Conservation (phyloP, 1,140 invertebrate species). For the Pachypeltis micranthus region DNA sequence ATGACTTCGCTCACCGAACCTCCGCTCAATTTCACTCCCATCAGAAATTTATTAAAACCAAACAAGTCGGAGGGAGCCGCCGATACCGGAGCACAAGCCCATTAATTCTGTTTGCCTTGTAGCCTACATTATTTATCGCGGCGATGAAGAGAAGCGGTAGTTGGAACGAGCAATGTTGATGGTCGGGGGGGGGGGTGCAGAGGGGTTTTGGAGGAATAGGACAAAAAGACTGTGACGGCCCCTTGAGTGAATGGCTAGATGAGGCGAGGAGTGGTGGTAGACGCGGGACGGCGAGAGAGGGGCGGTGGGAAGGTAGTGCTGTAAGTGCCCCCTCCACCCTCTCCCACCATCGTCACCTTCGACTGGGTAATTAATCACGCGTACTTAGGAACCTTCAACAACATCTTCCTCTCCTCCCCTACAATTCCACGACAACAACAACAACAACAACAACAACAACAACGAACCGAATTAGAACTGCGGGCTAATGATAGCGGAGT, state of each 20-base stretch:
- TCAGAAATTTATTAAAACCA: conserved; percentile 10
- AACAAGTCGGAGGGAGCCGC: conserved; percentile 7
- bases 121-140: conserved; percentile 4
- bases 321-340: background rate
- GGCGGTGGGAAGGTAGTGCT: background rate
- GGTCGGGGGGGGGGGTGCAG: background rate
- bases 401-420: too few species aligned
- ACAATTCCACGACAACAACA: background rate
- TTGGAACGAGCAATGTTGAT: too few species aligned
- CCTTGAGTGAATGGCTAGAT: too few species aligned
- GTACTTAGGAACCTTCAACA: background rate
- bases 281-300: too few species aligned
- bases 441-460: background rate
- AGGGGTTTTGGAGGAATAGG: too few species aligned
- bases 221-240: too few species aligned
- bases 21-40: conserved; percentile 9
- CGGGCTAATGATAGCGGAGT: background rate
- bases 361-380: background rate
- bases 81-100: background rate
- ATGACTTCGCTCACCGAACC: conserved; percentile 1
- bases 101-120: conserved; percentile 9
- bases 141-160: background rate
- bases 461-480: too few species aligned
- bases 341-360: background rate
- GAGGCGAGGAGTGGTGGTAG: too few species aligned